Conservation (phyloP, 2,888 invertebrate genomes). For the Athrips mouffetella region DNA sequence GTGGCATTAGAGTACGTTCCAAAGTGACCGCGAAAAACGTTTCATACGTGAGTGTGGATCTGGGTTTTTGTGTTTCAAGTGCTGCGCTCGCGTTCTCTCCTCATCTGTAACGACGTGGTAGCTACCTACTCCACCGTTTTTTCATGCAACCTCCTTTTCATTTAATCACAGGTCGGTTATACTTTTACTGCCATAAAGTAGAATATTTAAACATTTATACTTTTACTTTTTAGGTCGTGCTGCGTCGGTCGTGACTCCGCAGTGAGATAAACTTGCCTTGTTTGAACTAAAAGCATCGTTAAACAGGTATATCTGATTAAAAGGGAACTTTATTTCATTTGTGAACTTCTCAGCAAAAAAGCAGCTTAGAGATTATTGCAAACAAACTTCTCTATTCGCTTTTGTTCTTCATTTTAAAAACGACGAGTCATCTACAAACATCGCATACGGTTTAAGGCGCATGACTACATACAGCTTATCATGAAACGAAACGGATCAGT, state of each 20-base stretch:
- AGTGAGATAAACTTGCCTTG: slow-evolving; percentile 29
- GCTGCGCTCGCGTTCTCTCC: slow-evolving; percentile 18
- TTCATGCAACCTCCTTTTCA: slow-evolving; percentile 24
- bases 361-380: too few relatives aligned
- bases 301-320: slow-evolving; percentile 1
- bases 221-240: slow-evolving; percentile 58
- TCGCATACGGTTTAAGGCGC: too few relatives aligned
- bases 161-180: slow-evolving; percentile 27
- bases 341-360: too few relatives aligned
- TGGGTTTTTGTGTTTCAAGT: slow-evolving; percentile 37
- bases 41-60: slow-evolving; percentile 36
- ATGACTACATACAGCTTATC: too few relatives aligned
- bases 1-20: slow-evolving; percentile 27
- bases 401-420: too few relatives aligned
- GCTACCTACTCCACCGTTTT: background rate
- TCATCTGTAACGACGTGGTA: slow-evolving; percentile 23
- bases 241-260: slow-evolving; percentile 39
- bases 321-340: too few relatives aligned
- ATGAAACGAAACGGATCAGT: too few relatives aligned
- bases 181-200: slow-evolving; percentile 38
- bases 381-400: too few relatives aligned
- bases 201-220: slow-evolving; percentile 42
- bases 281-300: slow-evolving; percentile 8
- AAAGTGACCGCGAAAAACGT: slow-evolving; percentile 43
- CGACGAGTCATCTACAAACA: too few relatives aligned